Percentiles rank a stretch among this genome's conserved stretches.
These are phyloP conservation scores for Sapayoa aenigma DNA, from an alignment of 2,113 vertebrate genomes.

Conservation along the genomic window DNA sequence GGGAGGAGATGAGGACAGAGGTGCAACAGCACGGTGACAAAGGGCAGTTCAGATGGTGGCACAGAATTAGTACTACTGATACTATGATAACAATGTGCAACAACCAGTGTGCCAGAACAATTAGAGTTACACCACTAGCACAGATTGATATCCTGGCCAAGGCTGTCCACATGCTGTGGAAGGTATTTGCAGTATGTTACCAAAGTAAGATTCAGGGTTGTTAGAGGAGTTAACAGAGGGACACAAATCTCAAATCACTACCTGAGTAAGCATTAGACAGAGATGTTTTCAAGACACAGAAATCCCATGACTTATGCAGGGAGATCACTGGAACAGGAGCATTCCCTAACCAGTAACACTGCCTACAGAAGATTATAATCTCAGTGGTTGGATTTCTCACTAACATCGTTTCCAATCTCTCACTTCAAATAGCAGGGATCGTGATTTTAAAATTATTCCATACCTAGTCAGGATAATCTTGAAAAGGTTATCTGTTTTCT, in stretches of 20 bases:
- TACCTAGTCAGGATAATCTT: not conserved
- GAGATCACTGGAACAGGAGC: not conserved
- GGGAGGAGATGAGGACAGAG: not conserved
- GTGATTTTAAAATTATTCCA: not conserved
- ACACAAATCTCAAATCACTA: not conserved
- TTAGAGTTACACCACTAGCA: not conserved
- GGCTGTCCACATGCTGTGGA: fast-evolving
- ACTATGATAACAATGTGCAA: not conserved
- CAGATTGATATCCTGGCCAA: not conserved
- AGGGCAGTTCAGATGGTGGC: fast-evolving
- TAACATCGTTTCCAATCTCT: not conserved
- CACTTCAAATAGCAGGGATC: not conserved
- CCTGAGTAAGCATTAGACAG: fast-evolving
- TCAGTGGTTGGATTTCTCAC: not conserved
- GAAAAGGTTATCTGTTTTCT: not conserved
- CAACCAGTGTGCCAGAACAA: not conserved
- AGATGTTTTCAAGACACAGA: not conserved
- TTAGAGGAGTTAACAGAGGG: not conserved
- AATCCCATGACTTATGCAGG: not conserved
- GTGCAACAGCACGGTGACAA: not conserved
- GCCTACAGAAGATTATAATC: fast-evolving
- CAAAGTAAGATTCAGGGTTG: not conserved
- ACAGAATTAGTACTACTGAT: not conserved
- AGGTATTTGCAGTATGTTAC: not conserved
- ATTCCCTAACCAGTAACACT: not conserved